phyloP scores from a whole-genome alignment of 1,140 invertebrate genomes.

The Drosophila insularis region DNA sequence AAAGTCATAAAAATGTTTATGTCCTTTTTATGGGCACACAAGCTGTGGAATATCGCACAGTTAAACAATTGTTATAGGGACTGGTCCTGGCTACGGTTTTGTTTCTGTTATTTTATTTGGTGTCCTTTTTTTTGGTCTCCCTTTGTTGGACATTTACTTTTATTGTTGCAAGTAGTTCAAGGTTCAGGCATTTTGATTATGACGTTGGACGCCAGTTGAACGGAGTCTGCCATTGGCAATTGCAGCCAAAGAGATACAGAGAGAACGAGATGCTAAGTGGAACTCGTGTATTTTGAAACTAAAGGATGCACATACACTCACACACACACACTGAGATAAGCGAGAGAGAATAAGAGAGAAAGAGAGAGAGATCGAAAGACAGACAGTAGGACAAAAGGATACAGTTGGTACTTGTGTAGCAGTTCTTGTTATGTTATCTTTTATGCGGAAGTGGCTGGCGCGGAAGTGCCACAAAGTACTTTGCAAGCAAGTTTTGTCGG shows the following conservation, averaged over 20 bases:
- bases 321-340: slow-evolving; percentile 21
- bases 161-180: slow-evolving; percentile 58
- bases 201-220: slow-evolving; percentile 35
- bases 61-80: slow-evolving; percentile 55
- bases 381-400: slow-evolving; percentile 15
- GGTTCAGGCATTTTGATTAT: slow-evolving; percentile 58
- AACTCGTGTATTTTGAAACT: slow-evolving; percentile 28
- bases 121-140: slow-evolving; percentile 2
- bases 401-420: slow-evolving; percentile 19
- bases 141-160: slow-evolving; percentile 49
- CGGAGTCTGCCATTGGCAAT: slow-evolving; percentile 40
- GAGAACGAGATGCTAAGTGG: slow-evolving; percentile 41
- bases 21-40: slow-evolving; percentile 56
- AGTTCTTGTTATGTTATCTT: slow-evolving; percentile 61
- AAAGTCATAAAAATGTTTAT: slow-evolving; percentile 61
- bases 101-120: slow-evolving; percentile 10
- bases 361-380: background rate
- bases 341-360: background rate
- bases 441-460: slow-evolving; percentile 56
- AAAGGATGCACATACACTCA: slow-evolving; percentile 48
- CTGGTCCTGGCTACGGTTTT: slow-evolving; percentile 40
- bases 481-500: slow-evolving; percentile 36
- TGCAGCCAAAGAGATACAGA: slow-evolving; percentile 28
- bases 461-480: slow-evolving; percentile 71
- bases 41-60: slow-evolving; percentile 60